Base-by-base conservation (phyloP, 1,140 invertebrate genomes). In the Ips typographus region DNA sequence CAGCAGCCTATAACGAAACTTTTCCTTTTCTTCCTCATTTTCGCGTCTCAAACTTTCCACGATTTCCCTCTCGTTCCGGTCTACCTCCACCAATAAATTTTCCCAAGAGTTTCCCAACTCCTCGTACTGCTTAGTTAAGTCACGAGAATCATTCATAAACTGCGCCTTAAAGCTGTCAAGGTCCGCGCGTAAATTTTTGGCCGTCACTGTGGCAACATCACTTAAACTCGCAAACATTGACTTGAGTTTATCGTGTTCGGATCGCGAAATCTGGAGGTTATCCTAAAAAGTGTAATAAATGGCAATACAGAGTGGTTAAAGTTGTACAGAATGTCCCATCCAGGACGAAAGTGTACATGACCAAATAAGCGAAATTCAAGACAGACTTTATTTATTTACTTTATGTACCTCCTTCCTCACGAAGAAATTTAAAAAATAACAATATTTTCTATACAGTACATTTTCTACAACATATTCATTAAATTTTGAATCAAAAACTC, bases 1-100 rank as follows among this genome's bases (percentile, higher is more conserved):
- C 52, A 70, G 1, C 40, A 70, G 37, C 57, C 52, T 64, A 37
- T 70, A 64, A 2, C 57, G 6, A 55, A 49, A 71, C 22, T 37
- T 49, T n/a, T 60, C 51, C 57, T 56, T 68, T 49, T 65, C 87
- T 44, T 87, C 75, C 75, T 91, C 87, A 73, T 90, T 88, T 71
- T 89, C 86, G 5, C 89, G 81, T 6, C 84, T 85, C 4, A 89
- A 70, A 66, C 85, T 82, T 59, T 88, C 85, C 3, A 86, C 82
- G 51, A 85, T 82, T 72, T 88, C 85, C 4, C 85, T 80, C 55
- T 89, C 81, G 56, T 83, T 81, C 3, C 82, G 74, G 52, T 86
- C 83, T 8, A 79, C 82, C 71, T 86, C 84, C 39, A 77, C 73
- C 38, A 83, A 84, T 47, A 84, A 82, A 58, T 85, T 79, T 37